Base-by-base conservation (phyloP, 2,888 invertebrate genomes). In the Adelognathus sp. region DNA sequence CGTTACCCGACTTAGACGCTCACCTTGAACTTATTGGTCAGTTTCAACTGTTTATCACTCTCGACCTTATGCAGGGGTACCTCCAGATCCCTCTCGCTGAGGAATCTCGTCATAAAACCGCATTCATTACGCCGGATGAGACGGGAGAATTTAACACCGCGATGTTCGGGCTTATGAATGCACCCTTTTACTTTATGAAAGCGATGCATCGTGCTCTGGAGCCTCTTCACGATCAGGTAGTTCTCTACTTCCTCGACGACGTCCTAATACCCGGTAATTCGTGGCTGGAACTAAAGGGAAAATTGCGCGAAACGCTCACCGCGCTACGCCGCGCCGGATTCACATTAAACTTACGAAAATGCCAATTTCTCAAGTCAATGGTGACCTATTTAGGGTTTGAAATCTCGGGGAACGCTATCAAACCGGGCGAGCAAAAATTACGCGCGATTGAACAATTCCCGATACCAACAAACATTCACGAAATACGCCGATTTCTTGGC, bases 371-470 rank as follows among this genome's bases (percentile, higher is more conserved):
- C 1, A 71, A 79, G 9, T 50, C 58, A 4, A 41, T 82, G 27
- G 79, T 90, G 0, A 61, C 82, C n/a, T 88, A 85, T 61, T 74
- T 89, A 7, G 89, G 90, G 0, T 87, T 86, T 73, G 56, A 41
- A 24, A 72, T 80, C 18, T 71, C 71, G 2, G 54, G 39, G 9
- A 58, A 60, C 2, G 67, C 63, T 4, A 67, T 80, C n/a, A 39
- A 72, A 39, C 77, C 83, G 3, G 74, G 81, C 46, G 69, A 24
- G 36, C 69, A 4, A 76, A 89, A 83, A 70, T 79, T 63, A 21
- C 14, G 31, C 69, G 87, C 81, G 11, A 77, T 80, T n/a, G n/a
- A 2, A 1, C 16, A 54, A 9, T 76, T 76, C 16, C 41, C 44
- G 0, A 27, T 14, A 7, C 72, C 72, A 2, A 6, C 6, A 11